These are phyloP conservation scores for Ericerus pela DNA, from an alignment of 1,140 invertebrate species.

Conservation along the genomic window DNA sequence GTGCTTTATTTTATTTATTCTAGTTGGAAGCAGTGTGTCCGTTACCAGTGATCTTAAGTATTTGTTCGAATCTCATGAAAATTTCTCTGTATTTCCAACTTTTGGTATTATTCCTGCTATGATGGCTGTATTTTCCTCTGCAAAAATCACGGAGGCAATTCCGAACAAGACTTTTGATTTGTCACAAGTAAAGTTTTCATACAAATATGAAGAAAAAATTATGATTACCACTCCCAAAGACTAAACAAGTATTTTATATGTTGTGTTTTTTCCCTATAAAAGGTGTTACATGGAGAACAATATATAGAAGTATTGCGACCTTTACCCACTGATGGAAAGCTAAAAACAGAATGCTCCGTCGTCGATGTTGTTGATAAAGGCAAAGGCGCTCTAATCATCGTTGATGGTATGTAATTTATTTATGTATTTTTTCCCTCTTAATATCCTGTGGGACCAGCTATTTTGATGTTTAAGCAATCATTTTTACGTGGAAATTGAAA, in stretches of 20 bases:
- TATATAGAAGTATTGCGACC: slow-evolving; percentile 77
- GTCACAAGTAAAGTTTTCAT: slow-evolving; percentile 41
- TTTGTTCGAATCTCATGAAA: slow-evolving; percentile 68
- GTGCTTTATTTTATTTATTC: too few relatives aligned
- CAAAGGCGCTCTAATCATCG: slow-evolving; percentile 66
- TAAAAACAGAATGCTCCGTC: slow-evolving; percentile 50
- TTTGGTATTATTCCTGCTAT: slow-evolving; percentile 70
- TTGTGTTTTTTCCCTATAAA: slow-evolving; percentile 15
- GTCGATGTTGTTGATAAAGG: slow-evolving; percentile 87
- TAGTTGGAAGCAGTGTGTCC: slow-evolving; percentile 67
- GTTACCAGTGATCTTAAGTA: slow-evolving; percentile 60
- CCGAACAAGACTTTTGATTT: slow-evolving; percentile 54
- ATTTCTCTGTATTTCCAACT: slow-evolving; percentile 72
- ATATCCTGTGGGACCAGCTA: too few relatives aligned
- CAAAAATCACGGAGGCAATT: slow-evolving; percentile 41
- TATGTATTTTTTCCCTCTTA: too few relatives aligned
- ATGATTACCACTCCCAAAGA: too few relatives aligned
- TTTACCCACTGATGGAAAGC: slow-evolving; percentile 50
- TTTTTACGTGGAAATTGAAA: too few relatives aligned
- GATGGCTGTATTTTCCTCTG: slow-evolving; percentile 38
- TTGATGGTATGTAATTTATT: slow-evolving; percentile 16
- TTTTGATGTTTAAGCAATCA: too few relatives aligned
- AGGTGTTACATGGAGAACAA: slow-evolving; percentile 89
- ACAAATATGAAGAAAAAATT: not conserved
- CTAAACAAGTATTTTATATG: too few relatives aligned